Base-by-base conservation (phyloP, 2,888 invertebrate species). In the Campoletis raptor region DNA sequence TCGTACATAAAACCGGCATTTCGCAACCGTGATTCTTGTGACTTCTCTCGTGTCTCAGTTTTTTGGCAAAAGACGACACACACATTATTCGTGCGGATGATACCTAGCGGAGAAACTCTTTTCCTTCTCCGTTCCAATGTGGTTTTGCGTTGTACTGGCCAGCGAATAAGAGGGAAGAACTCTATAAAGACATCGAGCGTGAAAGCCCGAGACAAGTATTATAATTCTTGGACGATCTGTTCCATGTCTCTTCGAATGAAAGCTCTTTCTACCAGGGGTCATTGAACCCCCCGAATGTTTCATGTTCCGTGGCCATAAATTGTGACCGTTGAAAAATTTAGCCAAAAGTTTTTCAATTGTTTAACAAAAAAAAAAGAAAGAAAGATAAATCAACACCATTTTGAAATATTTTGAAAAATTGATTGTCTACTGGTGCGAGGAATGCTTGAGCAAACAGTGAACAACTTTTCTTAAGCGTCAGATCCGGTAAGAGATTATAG, bases 41-140 rank as follows among this genome's bases (percentile, higher is more conserved):
- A 81, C 81, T 67, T 80, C 69, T 80, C 69, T 80, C 78, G 77
- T 64, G 30, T 64, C 64, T 37, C 80, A 79, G 72, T 88, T 61
- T 85, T 81, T 80, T 88, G 87, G 85, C 85, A 85, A 52, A 67
- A 83, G 83, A 67, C 81, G 77, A 74, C 37, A 40, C 64, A 42
- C 64, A 42, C 81, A 83, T 73, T 64, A 86, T 84, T 86, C 81
- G 78, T 73, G 61, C 12, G 76, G 24, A 76, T 82, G 74, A 82
- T 82, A 61, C 61, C 40, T n/a, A n/a, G 57, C n/a, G n/a, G 15
- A 21, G 45, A 76, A 24, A 18, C 74, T 81, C 52, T 66, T 57
- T 73, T 6, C 40, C 37, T 42, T 4, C 69, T 54, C 8, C 18
- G 7, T 48, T 66, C 24, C 21, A 57, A 79, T 9, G 36, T 18